Evolutionary conservation across 2,797 vertebrate genomes (phyloP), one percentile per base, ranked within the genome.

Genomic region (Semaprochilodus insignis): DNA sequence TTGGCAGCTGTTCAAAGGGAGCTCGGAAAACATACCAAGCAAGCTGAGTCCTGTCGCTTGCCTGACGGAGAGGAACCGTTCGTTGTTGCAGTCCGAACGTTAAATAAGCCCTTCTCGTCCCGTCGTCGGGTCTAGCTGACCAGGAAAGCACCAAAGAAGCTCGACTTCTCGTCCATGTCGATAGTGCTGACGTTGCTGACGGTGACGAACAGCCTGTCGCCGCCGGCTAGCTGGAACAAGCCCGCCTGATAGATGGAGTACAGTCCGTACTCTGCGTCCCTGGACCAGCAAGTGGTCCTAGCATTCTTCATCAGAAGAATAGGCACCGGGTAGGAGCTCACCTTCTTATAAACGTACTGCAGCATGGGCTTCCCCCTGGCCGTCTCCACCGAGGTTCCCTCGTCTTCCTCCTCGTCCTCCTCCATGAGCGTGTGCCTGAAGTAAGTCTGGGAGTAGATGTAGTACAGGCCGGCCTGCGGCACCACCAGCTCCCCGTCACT

Each of bases 231-330:
- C 52, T 97, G 95, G 88, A 98, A 98, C 82, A 99, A 90, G 0
- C 97, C 98, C 0, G 97, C 98, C 92, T 99, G 98, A 88, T 99
- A 98, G 89, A 97, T 97, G 5, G 98, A 99, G 80, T 99, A 95
- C 74, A 99, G 95, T 23, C 96, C 97, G 4, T 97, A 99, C 83
- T 98, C 95, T 0, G 96, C 94, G 25, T 95, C 95, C 77, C 94
- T 96, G 31, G 98, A 97, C 98, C 98, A 99, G 86, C 98, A 99
- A 75, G 97, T 97, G 23, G 96, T 99, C 74, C 97, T 95, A 69
- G 97, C 97, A 0, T 97, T 99, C 91, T 99, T 99, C 97, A 99
- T 98, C 85, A 99, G 93, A 88, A 97, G 88, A 78, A 99, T 96
- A 70, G 98, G 97, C 23, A 96, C 95, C 0, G 95, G 95, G 81